Base-by-base conservation (phyloP, 1,140 invertebrate species). In the Plutomurus gul region DNA sequence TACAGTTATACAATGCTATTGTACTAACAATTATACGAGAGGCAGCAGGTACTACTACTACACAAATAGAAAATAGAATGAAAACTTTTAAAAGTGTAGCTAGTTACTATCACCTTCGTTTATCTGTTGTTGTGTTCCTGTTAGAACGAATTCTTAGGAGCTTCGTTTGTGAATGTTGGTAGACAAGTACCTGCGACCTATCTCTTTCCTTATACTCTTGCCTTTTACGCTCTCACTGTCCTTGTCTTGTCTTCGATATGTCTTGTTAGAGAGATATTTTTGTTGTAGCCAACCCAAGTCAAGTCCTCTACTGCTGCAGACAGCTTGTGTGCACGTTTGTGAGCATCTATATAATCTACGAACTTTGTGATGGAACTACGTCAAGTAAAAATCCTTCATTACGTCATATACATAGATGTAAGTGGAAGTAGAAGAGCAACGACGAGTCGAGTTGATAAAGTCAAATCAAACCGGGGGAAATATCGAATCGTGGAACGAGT, bases 241-340 rank as follows among this genome's bases (percentile, higher is more conserved):
- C n/a, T n/a, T 51, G 25, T 65, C 56, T 33, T n/a, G 46, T 49
- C 46, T 49, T 20, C 56, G 25, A 65, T n/a, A n/a, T 36, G 30
- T 36, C 56, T 65, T 65, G 56, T 65, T 65, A 65, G 56, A 33
- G 56, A 65, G 56, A 65, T 65, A 65, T 65, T 65, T 65, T 13
- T n/a, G 56, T 18, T 65, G 36, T 30, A 65, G 0, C 18, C 30
- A 33, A 30, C 36, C 56, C 7, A 56, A 56, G 22, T 56, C 25
- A 27, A 56, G 20, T 4, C 39, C 11, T 18, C 1, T 11, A 33
- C 25, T n/a, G n/a, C 16, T 33, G 16, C 5, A 36, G 3, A 65
- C n/a, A 36, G 18, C 25, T 13, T 13, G 39, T 43, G 39, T n/a
- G 0, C 36, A 11, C 6, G 51, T 20, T 18, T 33, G 27, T 0